phyloP scores from a whole-genome alignment of 2,113 vertebrate genomes.

The Meriones unguiculatus region DNA sequence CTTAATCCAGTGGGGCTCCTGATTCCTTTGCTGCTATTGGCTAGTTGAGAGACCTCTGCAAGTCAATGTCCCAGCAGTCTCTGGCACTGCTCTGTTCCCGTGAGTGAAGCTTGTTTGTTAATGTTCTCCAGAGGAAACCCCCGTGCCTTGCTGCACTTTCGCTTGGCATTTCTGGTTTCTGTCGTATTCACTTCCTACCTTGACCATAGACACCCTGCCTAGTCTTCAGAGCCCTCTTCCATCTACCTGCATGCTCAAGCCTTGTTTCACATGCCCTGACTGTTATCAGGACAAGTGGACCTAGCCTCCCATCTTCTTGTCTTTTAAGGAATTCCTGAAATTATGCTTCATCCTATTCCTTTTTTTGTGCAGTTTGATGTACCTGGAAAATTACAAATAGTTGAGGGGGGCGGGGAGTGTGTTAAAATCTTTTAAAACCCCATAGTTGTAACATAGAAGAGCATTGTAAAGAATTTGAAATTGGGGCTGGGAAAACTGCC shows the following conservation, averaged over 20 bases:
- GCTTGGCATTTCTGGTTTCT: background rate
- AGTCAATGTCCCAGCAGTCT: background rate
- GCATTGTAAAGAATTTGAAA: background rate
- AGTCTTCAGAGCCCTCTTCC: background rate
- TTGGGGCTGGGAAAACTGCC: background rate
- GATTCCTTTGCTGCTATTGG: background rate
- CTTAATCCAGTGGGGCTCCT: fast-evolving
- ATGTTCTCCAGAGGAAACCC: background rate
- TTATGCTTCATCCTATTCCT: background rate
- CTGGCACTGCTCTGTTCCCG: background rate
- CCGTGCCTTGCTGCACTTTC: background rate
- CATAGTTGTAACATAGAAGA: background rate
- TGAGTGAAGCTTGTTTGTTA: background rate
- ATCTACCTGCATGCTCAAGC: background rate
- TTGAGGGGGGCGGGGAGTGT: background rate
- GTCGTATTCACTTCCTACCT: background rate
- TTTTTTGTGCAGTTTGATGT: background rate
- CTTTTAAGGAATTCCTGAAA: background rate
- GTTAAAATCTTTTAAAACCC: background rate
- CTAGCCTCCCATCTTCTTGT: fast-evolving
- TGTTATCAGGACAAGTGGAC: background rate
- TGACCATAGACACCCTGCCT: background rate
- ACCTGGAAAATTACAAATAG: background rate
- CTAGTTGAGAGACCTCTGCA: background rate
- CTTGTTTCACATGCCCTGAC: no score